Conservation (phyloP, 2,797 vertebrate genomes). For the Acipenser oxyrinchus region DNA sequence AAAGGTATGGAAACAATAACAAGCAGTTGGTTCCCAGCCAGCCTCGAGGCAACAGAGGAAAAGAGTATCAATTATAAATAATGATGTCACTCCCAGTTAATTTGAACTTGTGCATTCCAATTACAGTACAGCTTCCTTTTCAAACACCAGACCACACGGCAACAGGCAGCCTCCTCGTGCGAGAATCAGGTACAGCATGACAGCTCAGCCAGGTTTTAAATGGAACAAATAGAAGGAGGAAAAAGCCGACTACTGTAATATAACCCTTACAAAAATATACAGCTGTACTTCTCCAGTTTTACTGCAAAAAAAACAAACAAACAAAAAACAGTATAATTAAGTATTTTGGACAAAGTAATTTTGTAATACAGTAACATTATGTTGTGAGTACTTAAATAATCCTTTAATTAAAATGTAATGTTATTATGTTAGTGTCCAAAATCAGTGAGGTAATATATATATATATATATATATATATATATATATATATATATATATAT, state of each 20-base stretch:
- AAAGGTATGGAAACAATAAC: conserved; percentile 22
- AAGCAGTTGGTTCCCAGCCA: conserved; percentile 14
- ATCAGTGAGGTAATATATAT: too few relatives aligned
- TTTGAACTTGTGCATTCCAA: conserved; percentile 21
- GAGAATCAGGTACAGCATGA: conserved; percentile 10
- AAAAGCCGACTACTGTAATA: conserved; percentile 8
- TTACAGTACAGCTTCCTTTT: conserved; percentile 12
- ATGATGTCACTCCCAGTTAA: conserved; percentile 34
- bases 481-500: too few relatives aligned
- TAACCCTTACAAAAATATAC: conserved; percentile 7
- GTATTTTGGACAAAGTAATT: too few relatives aligned
- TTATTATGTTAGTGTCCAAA: too few relatives aligned
- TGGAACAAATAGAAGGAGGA: conserved; percentile 11
- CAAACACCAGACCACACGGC: conserved; percentile 15
- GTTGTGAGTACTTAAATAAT: too few relatives aligned
- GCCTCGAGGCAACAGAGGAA: conserved; percentile 23
- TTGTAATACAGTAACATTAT: too few relatives aligned
- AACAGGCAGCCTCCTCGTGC: conserved; percentile 10
- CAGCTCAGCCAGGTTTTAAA: conserved; percentile 7
- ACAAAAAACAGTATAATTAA: too few relatives aligned
- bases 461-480: too few relatives aligned
- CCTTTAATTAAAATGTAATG: too few relatives aligned
- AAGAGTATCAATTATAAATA: conserved; percentile 34
- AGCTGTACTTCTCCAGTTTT: too few relatives aligned
- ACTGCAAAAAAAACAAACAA: too few relatives aligned